These are phyloP conservation scores for Alexandromys fortis DNA, from an alignment of 2,113 vertebrate species.

Conservation along the genomic window DNA sequence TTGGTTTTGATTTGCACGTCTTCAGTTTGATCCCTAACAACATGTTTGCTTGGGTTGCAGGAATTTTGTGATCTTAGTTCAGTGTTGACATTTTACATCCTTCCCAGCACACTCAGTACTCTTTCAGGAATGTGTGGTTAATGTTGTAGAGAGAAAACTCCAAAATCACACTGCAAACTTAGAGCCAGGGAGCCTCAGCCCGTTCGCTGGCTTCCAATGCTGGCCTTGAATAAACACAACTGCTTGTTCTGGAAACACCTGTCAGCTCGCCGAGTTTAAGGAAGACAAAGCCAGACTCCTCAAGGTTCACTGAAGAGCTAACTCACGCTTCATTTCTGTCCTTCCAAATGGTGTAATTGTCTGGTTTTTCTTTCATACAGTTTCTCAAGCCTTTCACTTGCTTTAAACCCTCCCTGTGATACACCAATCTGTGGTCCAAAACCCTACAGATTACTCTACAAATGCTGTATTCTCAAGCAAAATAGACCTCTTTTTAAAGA, in stretches of 20 bases:
- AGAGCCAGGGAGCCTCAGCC: conserved; percentile 52
- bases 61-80: conserved; percentile 73
- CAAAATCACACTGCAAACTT: conserved; percentile 65
- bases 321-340: conserved; percentile 61
- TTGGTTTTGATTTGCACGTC: conserved; percentile 76
- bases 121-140: conserved; percentile 76
- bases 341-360: conserved; percentile 39
- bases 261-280: conserved; percentile 19
- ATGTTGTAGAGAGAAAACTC: conserved; percentile 74
- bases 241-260: conserved; percentile 71
- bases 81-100: conserved; percentile 76
- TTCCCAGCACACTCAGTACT: conserved; percentile 73
- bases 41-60: conserved; percentile 68
- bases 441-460: conserved; percentile 76
- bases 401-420: conserved; percentile 69
- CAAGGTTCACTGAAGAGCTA: conserved; percentile 11
- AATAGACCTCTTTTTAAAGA: conserved; percentile 82
- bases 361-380: conserved; percentile 57
- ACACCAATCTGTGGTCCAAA: conserved; percentile 73
- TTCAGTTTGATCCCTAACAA: conserved; percentile 65
- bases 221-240: conserved; percentile 62
- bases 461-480: conserved; percentile 83
- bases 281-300: conserved; percentile 57
- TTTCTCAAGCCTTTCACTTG: conserved; percentile 69
- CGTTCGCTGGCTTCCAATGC: conserved; percentile 66